Evolutionary conservation across 1,140 invertebrate species (phyloP), one percentile per base, ranked within the genome.

Genomic region (Zeugodacus cucurbitae): DNA sequence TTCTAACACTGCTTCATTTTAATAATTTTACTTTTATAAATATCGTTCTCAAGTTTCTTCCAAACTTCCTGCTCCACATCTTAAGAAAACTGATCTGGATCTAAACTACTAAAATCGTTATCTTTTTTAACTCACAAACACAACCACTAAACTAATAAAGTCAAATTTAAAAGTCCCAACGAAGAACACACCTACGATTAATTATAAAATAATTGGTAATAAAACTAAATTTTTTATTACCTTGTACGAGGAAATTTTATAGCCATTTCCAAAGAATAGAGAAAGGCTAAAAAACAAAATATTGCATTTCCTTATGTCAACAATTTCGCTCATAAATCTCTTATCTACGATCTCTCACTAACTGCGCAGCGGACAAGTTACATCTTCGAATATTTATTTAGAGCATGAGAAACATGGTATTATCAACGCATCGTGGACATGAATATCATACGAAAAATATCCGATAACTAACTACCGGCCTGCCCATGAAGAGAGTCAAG

Each of bases 291-390:
- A 44, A 82, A 7, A 70, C 34, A 70, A 48, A 44, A 82, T 82
- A 82, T 82, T 82, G 74, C 74, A 82, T 82, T 82, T 82, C 74
- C 11, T 26, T 41, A 14, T 59, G 20, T 82, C 74, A 82, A 82
- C 20, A 82, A 48, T 82, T 82, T 48, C 22, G 41, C 74, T 82
- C 74, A 82, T 82, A 82, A 82, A 82, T 82, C 74, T 82, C 74
- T 82, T 82, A 82, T 82, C 74, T 82, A 6, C 37, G 74, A 82
- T 82, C 74, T 82, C 74, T 44, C 74, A 82, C 74, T 48, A 82
- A 82, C 74, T 82, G 74, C 41, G 74, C 74, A 82, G 22, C 74
- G 48, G 74, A 44, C 37, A 82, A 41, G n/a, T 22, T 44, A 82
- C 41, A 82, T 20, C 74, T 82, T 82, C 14, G 37, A 82, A 48